These are phyloP conservation scores for Enteromius treurensis DNA, from an alignment of 2,797 vertebrate genomes.

Conservation along the genomic window DNA sequence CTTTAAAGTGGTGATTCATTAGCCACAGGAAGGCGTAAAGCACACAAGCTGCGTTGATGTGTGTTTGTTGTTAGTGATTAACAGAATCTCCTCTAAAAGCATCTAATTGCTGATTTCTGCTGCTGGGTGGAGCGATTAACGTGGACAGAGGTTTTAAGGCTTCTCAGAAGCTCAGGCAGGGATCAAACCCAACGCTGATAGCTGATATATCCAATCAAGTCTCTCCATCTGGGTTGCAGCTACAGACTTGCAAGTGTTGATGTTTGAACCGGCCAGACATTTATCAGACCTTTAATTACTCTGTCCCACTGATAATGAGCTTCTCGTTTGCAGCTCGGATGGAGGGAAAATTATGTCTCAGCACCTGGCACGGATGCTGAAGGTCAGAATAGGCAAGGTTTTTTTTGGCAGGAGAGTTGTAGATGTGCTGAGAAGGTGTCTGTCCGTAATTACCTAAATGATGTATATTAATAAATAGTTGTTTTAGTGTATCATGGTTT, in stretches of 20 bases:
- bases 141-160: conserved; percentile 32
- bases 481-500: not conserved
- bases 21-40: conserved; percentile 30
- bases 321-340: conserved; percentile 22
- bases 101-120: conserved; percentile 30
- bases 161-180: conserved; percentile 18
- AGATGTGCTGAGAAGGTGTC: not conserved
- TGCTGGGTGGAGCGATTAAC: conserved; percentile 37
- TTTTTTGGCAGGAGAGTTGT: conserved; percentile 20
- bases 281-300: conserved; percentile 43
- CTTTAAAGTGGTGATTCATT: conserved; percentile 41
- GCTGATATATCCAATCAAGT: conserved; percentile 23
- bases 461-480: conserved; percentile 19
- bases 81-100: conserved; percentile 38
- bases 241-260: conserved; percentile 30
- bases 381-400: conserved; percentile 20
- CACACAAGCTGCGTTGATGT: conserved; percentile 18
- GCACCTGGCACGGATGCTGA: conserved; percentile 30
- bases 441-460: not conserved
- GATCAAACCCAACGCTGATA: conserved; percentile 30
- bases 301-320: conserved; percentile 28
- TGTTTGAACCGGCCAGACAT: conserved; percentile 6
- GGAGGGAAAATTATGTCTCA: conserved; percentile 24
- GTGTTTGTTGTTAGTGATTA: conserved; percentile 47
- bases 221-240: conserved; percentile 37